These are phyloP conservation scores for Galerucella nymphaeae DNA, from an alignment of 2,888 invertebrate genomes.

Conservation along the genomic window DNA sequence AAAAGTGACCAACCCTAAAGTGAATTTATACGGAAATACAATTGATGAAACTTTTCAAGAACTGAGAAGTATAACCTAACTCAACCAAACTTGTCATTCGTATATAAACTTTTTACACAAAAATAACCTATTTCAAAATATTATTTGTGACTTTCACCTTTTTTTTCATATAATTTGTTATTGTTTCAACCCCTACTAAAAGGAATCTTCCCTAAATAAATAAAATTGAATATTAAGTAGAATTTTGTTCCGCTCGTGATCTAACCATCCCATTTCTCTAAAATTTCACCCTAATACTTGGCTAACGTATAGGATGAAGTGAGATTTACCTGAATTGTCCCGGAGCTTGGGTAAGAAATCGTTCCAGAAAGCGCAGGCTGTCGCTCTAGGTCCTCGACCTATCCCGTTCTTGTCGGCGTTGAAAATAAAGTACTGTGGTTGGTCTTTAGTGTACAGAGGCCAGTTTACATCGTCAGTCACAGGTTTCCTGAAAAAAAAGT, in stretches of 20 bases:
- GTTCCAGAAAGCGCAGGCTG: slow-evolving; percentile 96
- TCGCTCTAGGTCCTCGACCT: slow-evolving; percentile 81
- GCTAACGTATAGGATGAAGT: not conserved
- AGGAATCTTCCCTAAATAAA: too few relatives aligned
- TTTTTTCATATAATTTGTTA: too few relatives aligned
- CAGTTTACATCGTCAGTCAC: slow-evolving; percentile 81
- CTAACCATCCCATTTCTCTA: not conserved
- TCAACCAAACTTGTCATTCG: too few relatives aligned
- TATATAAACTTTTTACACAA: too few relatives aligned
- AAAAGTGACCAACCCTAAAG: too few relatives aligned
- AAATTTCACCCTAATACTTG: not conserved
- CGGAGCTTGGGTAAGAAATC: slow-evolving; percentile 91
- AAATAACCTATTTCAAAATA: too few relatives aligned
- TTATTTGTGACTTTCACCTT: too few relatives aligned
- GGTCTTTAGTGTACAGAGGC: slow-evolving; percentile 87
- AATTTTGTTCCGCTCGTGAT: not conserved
- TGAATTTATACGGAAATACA: too few relatives aligned
- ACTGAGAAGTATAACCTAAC: too few relatives aligned
- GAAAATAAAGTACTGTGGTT: slow-evolving; percentile 90
- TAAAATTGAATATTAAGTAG: too few relatives aligned
- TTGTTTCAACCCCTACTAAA: too few relatives aligned
- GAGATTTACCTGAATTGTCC: slow-evolving; percentile 73
- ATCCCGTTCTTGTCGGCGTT: slow-evolving; percentile 81
- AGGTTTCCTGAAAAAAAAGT: slow-evolving; percentile 67
- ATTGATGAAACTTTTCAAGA: too few relatives aligned